Evolutionary conservation across 2,797 vertebrate species (phyloP).

Genomic region (Discoglossus pictus): DNA sequence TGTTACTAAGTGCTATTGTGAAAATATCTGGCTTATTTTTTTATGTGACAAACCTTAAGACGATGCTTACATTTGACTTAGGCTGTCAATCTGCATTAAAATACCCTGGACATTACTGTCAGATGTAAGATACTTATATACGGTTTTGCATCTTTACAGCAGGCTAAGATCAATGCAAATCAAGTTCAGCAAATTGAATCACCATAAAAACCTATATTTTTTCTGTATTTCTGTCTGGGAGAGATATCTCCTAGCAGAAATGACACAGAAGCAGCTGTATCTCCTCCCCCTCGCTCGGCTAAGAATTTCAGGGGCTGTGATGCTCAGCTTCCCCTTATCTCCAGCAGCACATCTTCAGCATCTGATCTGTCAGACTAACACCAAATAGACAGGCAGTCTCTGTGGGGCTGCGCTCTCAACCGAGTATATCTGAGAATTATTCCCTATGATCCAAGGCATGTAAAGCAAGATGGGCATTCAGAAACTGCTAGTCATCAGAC

Average conservation of each 20-base stretch:
- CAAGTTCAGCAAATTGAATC: too few species aligned
- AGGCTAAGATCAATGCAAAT: too few species aligned
- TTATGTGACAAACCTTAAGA: too few species aligned
- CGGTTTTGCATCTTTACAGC: too few species aligned
- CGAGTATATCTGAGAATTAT: constrained; percentile 9
- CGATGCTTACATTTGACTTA: too few species aligned
- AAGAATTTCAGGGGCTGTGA: not conserved
- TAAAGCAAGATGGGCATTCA: constrained; percentile 12
- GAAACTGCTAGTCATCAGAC: constrained; percentile 12
- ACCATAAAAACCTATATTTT: too few species aligned
- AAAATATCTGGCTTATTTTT: too few species aligned
- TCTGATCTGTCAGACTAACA: constrained; percentile 21
- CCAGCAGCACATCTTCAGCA: constrained; percentile 10
- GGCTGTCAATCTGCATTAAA: too few species aligned
- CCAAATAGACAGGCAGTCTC: constrained; percentile 13
- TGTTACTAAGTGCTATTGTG: too few species aligned
- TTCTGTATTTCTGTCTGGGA: not conserved
- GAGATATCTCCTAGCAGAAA: constrained; percentile 13
- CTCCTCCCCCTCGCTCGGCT: too few species aligned
- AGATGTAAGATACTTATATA: too few species aligned
- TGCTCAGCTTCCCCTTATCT: constrained; percentile 16
- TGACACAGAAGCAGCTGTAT: not conserved
- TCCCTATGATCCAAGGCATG: constrained; percentile 10
- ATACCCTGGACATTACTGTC: too few species aligned
- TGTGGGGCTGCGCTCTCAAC: constrained; percentile 30